Percentiles rank a stretch among this genome's conserved stretches.
These are phyloP conservation scores for Pteria penguin DNA, from an alignment of 2,888 invertebrate genomes.

Conservation along the genomic window DNA sequence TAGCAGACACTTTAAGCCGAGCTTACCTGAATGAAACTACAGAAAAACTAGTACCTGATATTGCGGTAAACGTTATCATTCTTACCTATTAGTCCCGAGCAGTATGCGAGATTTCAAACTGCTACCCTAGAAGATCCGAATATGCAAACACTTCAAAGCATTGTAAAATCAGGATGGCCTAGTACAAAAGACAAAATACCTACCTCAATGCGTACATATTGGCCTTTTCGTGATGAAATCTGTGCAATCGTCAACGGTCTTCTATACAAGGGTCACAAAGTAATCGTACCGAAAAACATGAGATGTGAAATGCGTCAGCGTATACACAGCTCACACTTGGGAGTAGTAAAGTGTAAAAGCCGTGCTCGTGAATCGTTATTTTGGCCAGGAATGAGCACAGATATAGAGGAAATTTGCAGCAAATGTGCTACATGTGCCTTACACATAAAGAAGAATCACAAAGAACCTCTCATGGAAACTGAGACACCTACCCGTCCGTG, in stretches of 20 bases:
- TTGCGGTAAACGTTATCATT: slow-evolving; percentile 14
- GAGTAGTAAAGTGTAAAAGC: slow-evolving; percentile 12
- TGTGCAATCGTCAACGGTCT: slow-evolving; percentile 14
- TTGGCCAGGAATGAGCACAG: slow-evolving; percentile 39
- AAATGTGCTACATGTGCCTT: slow-evolving; percentile 26
- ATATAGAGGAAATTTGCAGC: no score
- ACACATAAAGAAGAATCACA: no score
- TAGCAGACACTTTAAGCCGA: slow-evolving; percentile 16
- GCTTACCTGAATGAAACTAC: slow-evolving; percentile 14
- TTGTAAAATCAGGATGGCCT: slow-evolving; percentile 22
- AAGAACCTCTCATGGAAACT: no score
- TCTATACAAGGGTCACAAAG: slow-evolving; percentile 26
- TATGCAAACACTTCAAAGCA: slow-evolving; percentile 18
- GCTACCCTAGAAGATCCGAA: slow-evolving; percentile 1
- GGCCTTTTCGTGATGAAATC: slow-evolving; percentile 22
- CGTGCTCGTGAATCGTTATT: slow-evolving; percentile 39
- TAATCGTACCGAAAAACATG: slow-evolving; percentile 22
- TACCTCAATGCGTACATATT: slow-evolving; percentile 2
- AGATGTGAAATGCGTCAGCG: slow-evolving; percentile 22
- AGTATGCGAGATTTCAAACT: slow-evolving; percentile 3
- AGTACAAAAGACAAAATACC: slow-evolving; percentile 1
- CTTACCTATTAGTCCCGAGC: slow-evolving; percentile 20
- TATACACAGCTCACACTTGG: slow-evolving; percentile 29
- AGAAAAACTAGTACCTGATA: slow-evolving; percentile 8
- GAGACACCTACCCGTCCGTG: no score